These are phyloP conservation scores for Triops cancriformis DNA, from an alignment of 1,140 invertebrate genomes.

Conservation along the genomic window DNA sequence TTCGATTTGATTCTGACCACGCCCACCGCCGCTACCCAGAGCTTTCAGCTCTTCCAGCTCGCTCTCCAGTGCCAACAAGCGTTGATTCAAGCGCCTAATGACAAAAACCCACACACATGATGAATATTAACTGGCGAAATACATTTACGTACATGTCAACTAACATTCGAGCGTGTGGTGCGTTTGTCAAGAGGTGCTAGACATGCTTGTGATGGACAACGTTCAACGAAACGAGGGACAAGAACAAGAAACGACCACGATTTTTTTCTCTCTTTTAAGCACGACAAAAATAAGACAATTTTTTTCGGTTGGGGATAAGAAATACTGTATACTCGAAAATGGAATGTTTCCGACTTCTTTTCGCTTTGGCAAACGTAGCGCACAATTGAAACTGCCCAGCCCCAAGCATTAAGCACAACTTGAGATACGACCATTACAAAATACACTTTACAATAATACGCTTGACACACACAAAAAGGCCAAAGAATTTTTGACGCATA, in stretches of 20 bases:
- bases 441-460: not conserved
- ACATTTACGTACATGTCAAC: not conserved
- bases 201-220: not conserved
- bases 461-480: not conserved
- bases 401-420: conserved; percentile 3
- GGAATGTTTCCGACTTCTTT: not conserved
- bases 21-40: conserved; percentile 35
- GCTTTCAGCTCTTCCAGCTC: conserved; percentile 54
- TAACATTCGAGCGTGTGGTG: not conserved
- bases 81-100: conserved; percentile 59
- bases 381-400: not conserved
- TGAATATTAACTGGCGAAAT: not conserved
- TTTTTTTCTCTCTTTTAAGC: not conserved
- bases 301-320: not conserved
- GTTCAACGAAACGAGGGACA: not conserved
- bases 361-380: not conserved
- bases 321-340: not conserved
- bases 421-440: not conserved
- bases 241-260: not conserved
- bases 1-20: conserved; percentile 36
- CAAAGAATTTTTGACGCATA: not conserved
- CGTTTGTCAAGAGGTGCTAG: conserved; percentile 11
- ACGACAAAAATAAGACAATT: not conserved
- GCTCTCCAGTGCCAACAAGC: conserved; percentile 68
- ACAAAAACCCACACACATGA: conserved; percentile 23